A percentile compares a stretch with the other conserved stretches of the same genome.
Evolutionary conservation across 2,113 vertebrate species (phyloP).

Genomic region (Sporophila hypoxantha): DNA sequence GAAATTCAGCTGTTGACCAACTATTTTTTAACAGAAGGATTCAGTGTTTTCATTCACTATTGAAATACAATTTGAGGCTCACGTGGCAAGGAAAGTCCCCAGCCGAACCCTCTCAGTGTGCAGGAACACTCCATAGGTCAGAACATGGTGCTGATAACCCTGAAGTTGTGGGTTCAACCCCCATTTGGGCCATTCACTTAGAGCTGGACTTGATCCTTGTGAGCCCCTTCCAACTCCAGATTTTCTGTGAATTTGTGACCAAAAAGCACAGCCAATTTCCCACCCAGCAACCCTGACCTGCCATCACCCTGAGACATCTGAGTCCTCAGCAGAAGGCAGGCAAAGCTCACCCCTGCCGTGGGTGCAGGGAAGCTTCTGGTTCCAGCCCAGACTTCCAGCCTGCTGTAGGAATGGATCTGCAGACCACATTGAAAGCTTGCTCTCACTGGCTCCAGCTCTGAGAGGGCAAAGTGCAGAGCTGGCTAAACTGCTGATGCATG

Average conservation of each 20-base stretch:
- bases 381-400: not conserved
- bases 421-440: rapidly evolving
- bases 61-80: not conserved
- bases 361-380: not conserved
- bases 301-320: not conserved
- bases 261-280: not conserved
- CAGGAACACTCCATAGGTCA: not conserved
- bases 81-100: not conserved
- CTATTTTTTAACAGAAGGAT: not conserved
- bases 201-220: not conserved
- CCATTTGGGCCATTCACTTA: not conserved
- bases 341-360: not conserved
- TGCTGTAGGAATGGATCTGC: not conserved
- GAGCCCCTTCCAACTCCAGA: not conserved
- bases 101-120: not conserved
- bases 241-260: not conserved
- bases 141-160: not conserved
- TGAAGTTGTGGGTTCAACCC: not conserved
- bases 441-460: not conserved
- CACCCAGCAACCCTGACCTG: not conserved
- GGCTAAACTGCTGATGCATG: not conserved
- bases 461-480: not conserved
- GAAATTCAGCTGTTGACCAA: not conserved
- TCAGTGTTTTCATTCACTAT: not conserved
- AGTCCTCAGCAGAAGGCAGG: not conserved